Percentiles rank a stretch among this genome's conserved stretches.
Evolutionary conservation across 1,140 invertebrate genomes (phyloP).

Genomic region (Samia ricini): DNA sequence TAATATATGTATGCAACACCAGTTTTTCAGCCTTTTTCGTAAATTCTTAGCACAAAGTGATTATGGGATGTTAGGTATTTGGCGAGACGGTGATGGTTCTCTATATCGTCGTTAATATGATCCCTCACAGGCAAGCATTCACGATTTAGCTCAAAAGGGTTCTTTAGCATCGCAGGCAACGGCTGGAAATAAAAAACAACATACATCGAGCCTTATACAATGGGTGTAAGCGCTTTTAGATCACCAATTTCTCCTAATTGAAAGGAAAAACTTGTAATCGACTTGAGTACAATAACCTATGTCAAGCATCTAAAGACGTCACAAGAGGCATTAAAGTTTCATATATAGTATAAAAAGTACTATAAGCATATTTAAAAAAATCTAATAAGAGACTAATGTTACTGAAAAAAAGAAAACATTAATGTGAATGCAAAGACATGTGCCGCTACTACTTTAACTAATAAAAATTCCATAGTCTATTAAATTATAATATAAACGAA

Average conservation of each 20-base stretch:
- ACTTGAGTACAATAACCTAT: constrained; percentile 43
- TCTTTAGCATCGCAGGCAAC: constrained; percentile 77
- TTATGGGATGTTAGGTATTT: constrained; percentile 68
- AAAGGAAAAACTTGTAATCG: constrained; percentile 46
- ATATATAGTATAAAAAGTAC: constrained; percentile 12
- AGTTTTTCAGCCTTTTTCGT: constrained; percentile 33
- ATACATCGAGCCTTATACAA: constrained; percentile 76
- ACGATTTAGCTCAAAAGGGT: constrained; percentile 77
- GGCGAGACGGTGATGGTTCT: constrained; percentile 69
- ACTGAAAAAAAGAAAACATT: constrained; percentile 20
- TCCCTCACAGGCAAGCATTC: constrained; percentile 77
- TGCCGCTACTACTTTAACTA: constrained; percentile 28
- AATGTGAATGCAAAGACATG: constrained; percentile 24
- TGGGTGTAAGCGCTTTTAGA: constrained; percentile 56
- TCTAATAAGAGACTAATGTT: constrained; percentile 25
- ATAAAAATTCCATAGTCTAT: not conserved
- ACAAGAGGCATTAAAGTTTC: constrained; percentile 34
- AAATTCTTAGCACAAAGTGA: constrained; percentile 73
- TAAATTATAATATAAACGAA: not conserved
- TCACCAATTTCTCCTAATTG: constrained; percentile 45
- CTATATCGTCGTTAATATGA: constrained; percentile 75
- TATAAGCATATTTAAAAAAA: not conserved
- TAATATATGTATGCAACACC: constrained; percentile 23
- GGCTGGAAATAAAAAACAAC: constrained; percentile 78
- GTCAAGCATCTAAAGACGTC: constrained; percentile 61